Conservation (phyloP, 1,140 invertebrate genomes). For the Tetramorium alpestre region DNA sequence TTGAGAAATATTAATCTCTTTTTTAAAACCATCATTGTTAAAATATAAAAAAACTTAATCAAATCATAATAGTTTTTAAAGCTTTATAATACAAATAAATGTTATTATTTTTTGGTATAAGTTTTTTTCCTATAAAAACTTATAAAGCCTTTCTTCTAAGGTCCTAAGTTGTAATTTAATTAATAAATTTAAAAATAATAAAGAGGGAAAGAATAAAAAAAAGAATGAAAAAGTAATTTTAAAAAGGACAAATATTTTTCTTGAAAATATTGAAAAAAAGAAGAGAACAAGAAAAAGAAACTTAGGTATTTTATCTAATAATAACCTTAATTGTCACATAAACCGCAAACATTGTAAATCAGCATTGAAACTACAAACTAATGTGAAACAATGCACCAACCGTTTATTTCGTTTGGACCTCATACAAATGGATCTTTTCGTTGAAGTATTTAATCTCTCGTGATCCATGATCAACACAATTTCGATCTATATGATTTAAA, state of each 20-base stretch:
- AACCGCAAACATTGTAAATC: not conserved
- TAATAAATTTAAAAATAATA: not conserved
- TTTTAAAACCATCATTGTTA: not conserved
- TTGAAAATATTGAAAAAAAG: not conserved
- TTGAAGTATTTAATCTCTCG: not conserved
- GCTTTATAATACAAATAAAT: not conserved
- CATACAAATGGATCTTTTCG: not conserved
- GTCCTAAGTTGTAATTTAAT: not conserved
- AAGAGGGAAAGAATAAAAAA: too few species aligned
- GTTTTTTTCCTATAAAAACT: not conserved
- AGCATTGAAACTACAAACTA: not conserved
- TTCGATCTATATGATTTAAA: not conserved
- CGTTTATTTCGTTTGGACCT: constrained; percentile 70
- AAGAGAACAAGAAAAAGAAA: not conserved
- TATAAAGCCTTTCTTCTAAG: not conserved
- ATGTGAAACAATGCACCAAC: constrained; percentile 72
- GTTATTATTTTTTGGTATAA: not conserved
- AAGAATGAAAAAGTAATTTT: not conserved
- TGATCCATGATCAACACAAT: constrained; percentile 21
- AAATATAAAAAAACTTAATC: not conserved
- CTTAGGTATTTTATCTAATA: not conserved
- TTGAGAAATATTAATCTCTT: not conserved
- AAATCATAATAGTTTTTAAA: not conserved
- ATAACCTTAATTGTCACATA: not conserved
- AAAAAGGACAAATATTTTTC: not conserved